Evolutionary conservation across 1,140 invertebrate genomes (phyloP), one percentile per base, ranked within the genome.

Genomic region (Scylla paramamosain): DNA sequence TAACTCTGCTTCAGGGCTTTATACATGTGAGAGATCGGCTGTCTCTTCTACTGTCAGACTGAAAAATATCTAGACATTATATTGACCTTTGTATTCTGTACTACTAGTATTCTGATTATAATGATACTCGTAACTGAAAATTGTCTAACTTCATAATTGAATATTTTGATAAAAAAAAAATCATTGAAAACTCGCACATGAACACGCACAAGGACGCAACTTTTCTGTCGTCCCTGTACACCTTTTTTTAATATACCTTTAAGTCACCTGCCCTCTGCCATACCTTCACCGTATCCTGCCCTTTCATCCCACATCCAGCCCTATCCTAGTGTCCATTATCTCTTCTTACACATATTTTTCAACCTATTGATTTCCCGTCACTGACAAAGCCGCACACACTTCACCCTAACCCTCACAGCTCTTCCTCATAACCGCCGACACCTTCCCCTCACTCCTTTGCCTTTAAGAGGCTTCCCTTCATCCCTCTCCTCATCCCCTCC

Each of bases 381-480:
- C 25, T n/a, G 67, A 77, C 67, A n/a, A 77, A 77, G 67, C 67
- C 67, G 67, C 20, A 0, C 0, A 12, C 52, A 59, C n/a, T 8
- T n/a, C n/a, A 77, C 8, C 67, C 25, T 77, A 77, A n/a, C 67
- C 67, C 67, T 77, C 67, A 77, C 67, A 77, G n/a, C 20, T 77
- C 67, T 77, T 77, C 67, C 25, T 77, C 1, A 7, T n/a, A 25
- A 12, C 67, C 20, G n/a, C 6, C 67, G 20, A 7, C 25, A 20
- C 67, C n/a, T n/a, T 77, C 67, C 67, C 67, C 67, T 77, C 67
- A 77, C 67, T 77, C 67, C 67, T n/a, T n/a, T 77, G 25, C 67
- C 25, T 20, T n/a, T n/a, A 77, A n/a, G n/a, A 25, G 20, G 20
- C 67, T 77, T 77, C 67, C 67, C 67, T 77, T 77, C 67, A 59